Percentiles rank a stretch among this genome's conserved stretches.
phyloP scores from a whole-genome alignment of 2,113 vertebrate genomes.

The Corythaixoides concolor region DNA sequence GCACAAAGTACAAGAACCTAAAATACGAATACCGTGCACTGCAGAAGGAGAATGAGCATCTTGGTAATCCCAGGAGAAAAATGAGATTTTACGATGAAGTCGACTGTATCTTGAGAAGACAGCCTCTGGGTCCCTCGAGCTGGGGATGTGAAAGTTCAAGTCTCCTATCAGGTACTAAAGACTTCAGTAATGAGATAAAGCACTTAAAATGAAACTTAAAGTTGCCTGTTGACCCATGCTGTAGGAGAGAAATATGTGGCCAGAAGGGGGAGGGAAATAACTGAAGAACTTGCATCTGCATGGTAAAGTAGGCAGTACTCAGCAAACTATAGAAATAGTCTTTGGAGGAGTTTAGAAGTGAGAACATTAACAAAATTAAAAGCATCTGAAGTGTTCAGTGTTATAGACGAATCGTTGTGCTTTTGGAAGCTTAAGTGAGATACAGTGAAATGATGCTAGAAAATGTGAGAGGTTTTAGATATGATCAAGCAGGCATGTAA shows the following conservation, averaged over 20 bases:
- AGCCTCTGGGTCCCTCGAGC: slow-evolving; percentile 17
- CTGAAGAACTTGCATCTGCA: background rate
- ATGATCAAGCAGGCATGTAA: background rate
- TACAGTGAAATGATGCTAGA: background rate
- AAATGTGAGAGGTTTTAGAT: background rate
- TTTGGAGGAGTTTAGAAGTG: background rate
- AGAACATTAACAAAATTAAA: background rate
- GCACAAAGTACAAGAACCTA: slow-evolving; percentile 89
- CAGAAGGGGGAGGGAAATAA: background rate
- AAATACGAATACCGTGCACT: slow-evolving; percentile 88
- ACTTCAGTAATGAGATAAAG: background rate
- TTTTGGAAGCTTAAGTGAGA: background rate
- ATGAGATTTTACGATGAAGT: slow-evolving; percentile 89
- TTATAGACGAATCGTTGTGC: background rate
- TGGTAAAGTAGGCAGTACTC: background rate
- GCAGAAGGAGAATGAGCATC: slow-evolving; percentile 80
- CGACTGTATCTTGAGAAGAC: slow-evolving; percentile 79
- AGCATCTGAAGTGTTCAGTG: fast-evolving
- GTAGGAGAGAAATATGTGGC: background rate
- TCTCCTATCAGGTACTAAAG: slow-evolving; percentile 25
- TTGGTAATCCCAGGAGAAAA: slow-evolving; percentile 74
- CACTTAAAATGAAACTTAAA: background rate
- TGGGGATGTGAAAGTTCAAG: slow-evolving; percentile 51
- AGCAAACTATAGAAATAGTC: background rate
- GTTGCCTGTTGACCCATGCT: background rate